These are phyloP conservation scores for Phasia obesa DNA, from an alignment of 2,888 invertebrate genomes.

Conservation along the genomic window DNA sequence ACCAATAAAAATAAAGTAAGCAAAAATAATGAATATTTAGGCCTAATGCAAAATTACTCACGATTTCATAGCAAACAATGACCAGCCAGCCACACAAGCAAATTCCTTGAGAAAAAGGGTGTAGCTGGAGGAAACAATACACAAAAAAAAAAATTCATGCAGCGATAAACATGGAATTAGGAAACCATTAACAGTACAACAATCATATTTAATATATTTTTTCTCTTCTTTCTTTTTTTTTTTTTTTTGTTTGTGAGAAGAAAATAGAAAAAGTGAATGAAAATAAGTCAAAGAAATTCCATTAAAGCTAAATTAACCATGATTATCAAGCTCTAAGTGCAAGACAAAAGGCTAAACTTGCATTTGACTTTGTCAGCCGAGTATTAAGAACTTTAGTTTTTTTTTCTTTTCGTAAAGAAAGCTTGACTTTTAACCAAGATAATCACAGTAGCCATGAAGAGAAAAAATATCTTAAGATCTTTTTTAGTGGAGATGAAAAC, in stretches of 20 bases:
- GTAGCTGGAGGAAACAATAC: constrained; percentile 52
- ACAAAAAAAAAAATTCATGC: constrained; percentile 20
- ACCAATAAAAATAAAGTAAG: constrained; percentile 45
- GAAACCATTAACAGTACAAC: constrained; percentile 48
- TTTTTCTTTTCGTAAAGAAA: neutral
- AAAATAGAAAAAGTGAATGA: constrained; percentile 46
- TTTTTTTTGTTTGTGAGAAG: constrained; percentile 41
- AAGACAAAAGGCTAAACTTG: constrained; percentile 21
- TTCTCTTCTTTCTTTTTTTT: neutral
- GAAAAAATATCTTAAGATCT: constrained; percentile 11
- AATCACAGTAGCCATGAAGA: constrained; percentile 59
- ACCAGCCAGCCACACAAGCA: neutral
- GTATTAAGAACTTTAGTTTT: constrained; percentile 38
- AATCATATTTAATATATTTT: constrained; percentile 43
- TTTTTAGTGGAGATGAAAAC: constrained; percentile 30
- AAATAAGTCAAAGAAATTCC: constrained; percentile 63
- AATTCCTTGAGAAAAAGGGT: constrained; percentile 67
- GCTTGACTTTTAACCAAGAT: constrained; percentile 36
- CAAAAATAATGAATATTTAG: constrained; percentile 57
- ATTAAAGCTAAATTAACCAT: constrained; percentile 64
- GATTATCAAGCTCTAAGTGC: constrained; percentile 49
- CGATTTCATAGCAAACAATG: constrained; percentile 53
- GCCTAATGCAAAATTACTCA: constrained; percentile 68
- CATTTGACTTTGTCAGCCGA: constrained; percentile 52
- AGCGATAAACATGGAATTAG: constrained; percentile 42